A percentile compares a stretch with the other conserved stretches of the same genome.
phyloP scores from a whole-genome alignment of 2,797 vertebrate species.

The Chrosomus eos region DNA sequence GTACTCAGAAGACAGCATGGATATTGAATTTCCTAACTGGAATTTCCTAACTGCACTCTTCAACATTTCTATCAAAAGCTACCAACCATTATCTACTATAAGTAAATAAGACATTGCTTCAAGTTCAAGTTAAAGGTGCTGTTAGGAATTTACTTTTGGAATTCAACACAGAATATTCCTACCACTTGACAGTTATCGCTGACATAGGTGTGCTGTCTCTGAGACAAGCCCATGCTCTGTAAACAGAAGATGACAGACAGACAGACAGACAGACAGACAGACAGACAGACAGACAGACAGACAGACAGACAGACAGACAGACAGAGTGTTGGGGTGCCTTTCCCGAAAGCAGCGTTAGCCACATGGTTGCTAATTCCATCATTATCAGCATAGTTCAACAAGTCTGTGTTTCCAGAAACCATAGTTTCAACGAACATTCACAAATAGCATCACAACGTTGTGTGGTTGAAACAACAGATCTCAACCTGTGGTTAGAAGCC shows the following conservation, averaged over 20 bases:
- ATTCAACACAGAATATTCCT: background rate
- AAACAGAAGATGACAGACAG: background rate
- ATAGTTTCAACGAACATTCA: too few relatives aligned
- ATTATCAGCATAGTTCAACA: too few relatives aligned
- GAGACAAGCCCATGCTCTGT: background rate
- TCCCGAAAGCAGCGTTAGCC: too few relatives aligned
- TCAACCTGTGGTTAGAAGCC: too few relatives aligned
- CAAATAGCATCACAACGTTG: too few relatives aligned
- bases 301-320: background rate
- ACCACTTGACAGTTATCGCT: background rate
- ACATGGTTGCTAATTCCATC: too few relatives aligned
- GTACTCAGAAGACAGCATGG: background rate
- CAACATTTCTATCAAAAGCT: background rate
- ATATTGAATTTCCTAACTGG: background rate
- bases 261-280: background rate
- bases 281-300: background rate
- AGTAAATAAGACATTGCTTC: background rate
- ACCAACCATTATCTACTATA: background rate
- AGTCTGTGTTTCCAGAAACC: too few relatives aligned
- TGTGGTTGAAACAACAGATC: too few relatives aligned
- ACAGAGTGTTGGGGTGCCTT: too few relatives aligned
- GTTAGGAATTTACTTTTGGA: background rate
- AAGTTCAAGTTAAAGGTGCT: background rate
- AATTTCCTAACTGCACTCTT: conserved; percentile 1
- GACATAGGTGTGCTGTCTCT: background rate